Evolutionary conservation across 2,797 vertebrate genomes (phyloP).

Genomic region (Erpetoichthys calabaricus): DNA sequence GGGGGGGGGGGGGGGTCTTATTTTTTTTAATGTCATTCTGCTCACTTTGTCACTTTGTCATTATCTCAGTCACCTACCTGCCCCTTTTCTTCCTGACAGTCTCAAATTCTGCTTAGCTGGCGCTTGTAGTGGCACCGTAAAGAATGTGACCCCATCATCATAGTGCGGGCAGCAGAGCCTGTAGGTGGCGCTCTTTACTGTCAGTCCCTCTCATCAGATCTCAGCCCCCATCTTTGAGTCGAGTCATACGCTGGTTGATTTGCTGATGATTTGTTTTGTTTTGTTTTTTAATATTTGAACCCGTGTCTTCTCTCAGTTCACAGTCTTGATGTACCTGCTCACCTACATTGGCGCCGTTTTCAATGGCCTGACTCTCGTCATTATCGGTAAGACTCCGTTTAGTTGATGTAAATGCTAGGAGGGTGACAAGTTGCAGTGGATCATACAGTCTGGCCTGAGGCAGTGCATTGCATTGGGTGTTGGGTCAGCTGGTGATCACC

Average conservation of each 20-base stretch:
- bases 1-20: not conserved
- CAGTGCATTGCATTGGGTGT: not conserved
- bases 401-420: not conserved
- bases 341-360: conserved; percentile 72
- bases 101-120: not conserved
- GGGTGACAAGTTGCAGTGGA: too few relatives aligned
- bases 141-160: too few relatives aligned
- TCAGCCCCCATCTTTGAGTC: too few relatives aligned
- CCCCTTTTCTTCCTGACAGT: not conserved
- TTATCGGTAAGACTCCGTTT: conserved; percentile 71
- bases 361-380: conserved; percentile 78
- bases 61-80: not conserved
- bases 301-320: conserved; percentile 42
- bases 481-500: not conserved
- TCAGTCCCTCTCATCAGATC: too few relatives aligned
- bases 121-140: too few relatives aligned
- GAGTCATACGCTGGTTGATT: too few relatives aligned
- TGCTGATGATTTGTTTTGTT: too few relatives aligned
- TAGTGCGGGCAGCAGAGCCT: too few relatives aligned
- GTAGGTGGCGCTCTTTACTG: too few relatives aligned
- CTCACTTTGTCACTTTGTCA: not conserved
- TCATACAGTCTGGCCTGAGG: too few relatives aligned
- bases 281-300: too few relatives aligned
- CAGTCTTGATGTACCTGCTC: conserved; percentile 73
- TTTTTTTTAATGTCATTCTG: not conserved